phyloP scores from a whole-genome alignment of 2,113 vertebrate genomes.

The Osmerus mordax region DNA sequence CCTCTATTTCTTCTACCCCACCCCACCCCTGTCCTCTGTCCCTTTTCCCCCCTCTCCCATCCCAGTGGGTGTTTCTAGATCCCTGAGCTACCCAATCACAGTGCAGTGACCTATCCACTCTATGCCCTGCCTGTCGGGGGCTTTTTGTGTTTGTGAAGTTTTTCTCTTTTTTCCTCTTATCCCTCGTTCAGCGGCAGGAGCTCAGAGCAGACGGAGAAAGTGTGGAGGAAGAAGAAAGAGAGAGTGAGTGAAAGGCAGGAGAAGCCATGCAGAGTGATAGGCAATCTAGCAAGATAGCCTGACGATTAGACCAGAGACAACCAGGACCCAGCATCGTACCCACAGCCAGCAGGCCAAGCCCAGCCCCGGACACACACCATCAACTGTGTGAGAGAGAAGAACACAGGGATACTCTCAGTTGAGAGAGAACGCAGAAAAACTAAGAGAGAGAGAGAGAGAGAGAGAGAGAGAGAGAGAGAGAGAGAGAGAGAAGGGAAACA shows the following conservation, averaged over 20 bases:
- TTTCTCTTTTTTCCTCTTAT: constrained; percentile 47
- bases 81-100: constrained; percentile 63
- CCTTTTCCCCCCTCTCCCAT: constrained; percentile 41
- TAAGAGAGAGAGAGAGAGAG: background rate
- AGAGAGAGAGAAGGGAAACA: background rate
- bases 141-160: constrained; percentile 61
- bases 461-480: background rate
- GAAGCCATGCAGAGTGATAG: constrained; percentile 59
- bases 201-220: constrained; percentile 58
- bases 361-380: constrained; percentile 18
- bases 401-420: constrained; percentile 3
- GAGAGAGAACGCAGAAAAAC: constrained; percentile 15
- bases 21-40: background rate
- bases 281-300: constrained; percentile 45
- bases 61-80: constrained; percentile 64
- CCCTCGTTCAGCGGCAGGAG: constrained; percentile 68
- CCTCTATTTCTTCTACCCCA: background rate
- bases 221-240: constrained; percentile 35
- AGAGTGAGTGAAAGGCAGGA: constrained; percentile 45
- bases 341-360: constrained; percentile 5
- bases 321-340: constrained; percentile 26
- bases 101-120: constrained; percentile 46
- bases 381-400: constrained; percentile 11
- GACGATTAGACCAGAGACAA: constrained; percentile 27
- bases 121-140: constrained; percentile 63